A percentile compares a stretch with the other conserved stretches of the same genome.
phyloP scores from a whole-genome alignment of 2,113 vertebrate species.

The Embiotoca jacksoni region DNA sequence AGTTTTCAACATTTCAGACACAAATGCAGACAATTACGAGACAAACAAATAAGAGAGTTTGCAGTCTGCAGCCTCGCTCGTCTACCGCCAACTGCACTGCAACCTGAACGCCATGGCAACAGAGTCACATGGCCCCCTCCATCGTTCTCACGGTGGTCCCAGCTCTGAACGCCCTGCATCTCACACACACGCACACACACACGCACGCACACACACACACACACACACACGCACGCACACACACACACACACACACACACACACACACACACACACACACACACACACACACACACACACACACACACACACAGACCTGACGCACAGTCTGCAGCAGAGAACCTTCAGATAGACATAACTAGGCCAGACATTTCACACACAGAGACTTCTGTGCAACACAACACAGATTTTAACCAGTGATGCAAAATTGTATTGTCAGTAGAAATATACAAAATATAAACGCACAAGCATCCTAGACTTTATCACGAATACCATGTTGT shows the following conservation, averaged over 20 bases:
- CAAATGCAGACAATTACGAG: background rate
- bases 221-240: too few relatives aligned
- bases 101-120: conserved; percentile 79
- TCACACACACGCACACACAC: conserved; percentile 26
- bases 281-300: conserved; percentile 18
- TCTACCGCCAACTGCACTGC: conserved; percentile 69
- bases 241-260: conserved; percentile 3
- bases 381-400: background rate
- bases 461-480: too few relatives aligned
- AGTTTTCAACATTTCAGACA: background rate
- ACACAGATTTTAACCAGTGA: background rate
- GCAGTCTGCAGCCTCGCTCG: conserved; percentile 54
- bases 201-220: conserved; percentile 16
- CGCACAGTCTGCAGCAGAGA: conserved; percentile 9
- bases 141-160: conserved; percentile 65
- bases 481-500: background rate
- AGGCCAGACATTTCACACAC: background rate
- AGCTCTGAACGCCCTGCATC: conserved; percentile 52
- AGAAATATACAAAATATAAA: too few relatives aligned
- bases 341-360: background rate
- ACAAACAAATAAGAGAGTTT: conserved; percentile 36
- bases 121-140: conserved; percentile 71
- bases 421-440: too few relatives aligned
- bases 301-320: conserved; percentile 12
- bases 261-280: conserved; percentile 27